Conservation (phyloP, 2,113 vertebrate genomes). For the Notarius quadriscutis region DNA sequence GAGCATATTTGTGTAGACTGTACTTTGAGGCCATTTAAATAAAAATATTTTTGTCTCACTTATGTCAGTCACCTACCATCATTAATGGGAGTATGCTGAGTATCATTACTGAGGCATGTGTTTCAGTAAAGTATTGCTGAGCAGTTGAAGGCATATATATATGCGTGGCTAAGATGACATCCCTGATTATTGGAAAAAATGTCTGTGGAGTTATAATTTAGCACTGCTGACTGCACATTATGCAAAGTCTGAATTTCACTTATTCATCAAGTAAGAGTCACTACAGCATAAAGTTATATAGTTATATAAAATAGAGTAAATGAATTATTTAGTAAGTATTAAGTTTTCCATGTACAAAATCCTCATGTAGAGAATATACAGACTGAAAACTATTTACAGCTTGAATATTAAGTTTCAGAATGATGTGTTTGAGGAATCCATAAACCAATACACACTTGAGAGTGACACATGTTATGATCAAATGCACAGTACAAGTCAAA, state of each 20-base stretch:
- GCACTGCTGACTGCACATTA: neutral
- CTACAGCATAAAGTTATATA: neutral
- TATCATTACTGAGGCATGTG: neutral
- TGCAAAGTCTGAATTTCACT: neutral
- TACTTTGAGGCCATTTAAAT: constrained; percentile 3
- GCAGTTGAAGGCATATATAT: neutral
- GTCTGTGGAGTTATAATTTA: neutral
- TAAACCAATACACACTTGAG: neutral
- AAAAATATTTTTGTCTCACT: constrained; percentile 1
- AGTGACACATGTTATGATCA: neutral
- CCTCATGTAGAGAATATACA: neutral
- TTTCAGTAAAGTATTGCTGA: neutral
- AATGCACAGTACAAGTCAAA: no score
- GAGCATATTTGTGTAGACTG: constrained; percentile 6
- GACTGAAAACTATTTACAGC: neutral
- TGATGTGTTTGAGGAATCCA: neutral
- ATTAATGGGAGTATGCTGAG: neutral
- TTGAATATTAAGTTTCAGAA: neutral
- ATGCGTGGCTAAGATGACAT: neutral
- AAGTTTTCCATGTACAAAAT: neutral
- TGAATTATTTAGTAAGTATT: neutral
- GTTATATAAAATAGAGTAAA: neutral
- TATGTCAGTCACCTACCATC: neutral
- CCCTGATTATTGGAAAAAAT: neutral
- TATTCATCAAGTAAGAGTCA: neutral